These are phyloP conservation scores for Aurelia aurita complex sp. Pacific DNA, from an alignment of 30 jellyfish, hydroid and myxozoan genomes.

Conservation along the genomic window DNA sequence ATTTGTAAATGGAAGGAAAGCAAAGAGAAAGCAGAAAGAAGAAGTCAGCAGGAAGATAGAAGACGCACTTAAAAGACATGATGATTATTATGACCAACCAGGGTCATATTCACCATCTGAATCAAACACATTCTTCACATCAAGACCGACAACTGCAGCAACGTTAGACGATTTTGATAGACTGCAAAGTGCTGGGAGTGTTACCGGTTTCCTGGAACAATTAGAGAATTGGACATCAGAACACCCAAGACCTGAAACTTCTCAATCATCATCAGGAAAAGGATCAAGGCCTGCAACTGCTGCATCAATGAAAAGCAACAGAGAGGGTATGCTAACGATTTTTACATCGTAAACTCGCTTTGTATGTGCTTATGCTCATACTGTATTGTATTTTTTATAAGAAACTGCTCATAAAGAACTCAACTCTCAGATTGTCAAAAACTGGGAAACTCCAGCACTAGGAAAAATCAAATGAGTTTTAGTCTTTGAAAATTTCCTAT, in stretches of 20 bases:
- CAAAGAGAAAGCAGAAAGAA: constrained; percentile 54
- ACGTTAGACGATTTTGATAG: constrained; percentile 66
- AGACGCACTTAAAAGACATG: constrained; percentile 75
- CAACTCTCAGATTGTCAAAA: too few species aligned
- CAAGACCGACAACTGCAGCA: constrained; percentile 82
- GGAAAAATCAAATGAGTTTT: too few species aligned
- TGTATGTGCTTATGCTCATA: too few species aligned
- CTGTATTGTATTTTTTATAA: too few species aligned
- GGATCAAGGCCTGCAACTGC: constrained; percentile 73
- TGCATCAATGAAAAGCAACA: constrained; percentile 28
- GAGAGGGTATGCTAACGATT: constrained; percentile 35
- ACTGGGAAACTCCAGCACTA: too few species aligned
- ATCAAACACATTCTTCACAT: constrained; percentile 43
- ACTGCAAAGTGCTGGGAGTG: constrained; percentile 70
- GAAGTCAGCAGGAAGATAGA: constrained; percentile 57
- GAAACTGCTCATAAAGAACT: too few species aligned
- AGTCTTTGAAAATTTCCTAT: too few species aligned
- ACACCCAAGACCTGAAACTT: constrained; percentile 65
- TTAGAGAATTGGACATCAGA: constrained; percentile 73
- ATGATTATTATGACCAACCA: constrained; percentile 48
- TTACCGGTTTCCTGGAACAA: constrained; percentile 76
- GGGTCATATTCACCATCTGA: constrained; percentile 45
- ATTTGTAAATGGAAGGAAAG: constrained; percentile 70
- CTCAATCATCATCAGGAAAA: constrained; percentile 52
- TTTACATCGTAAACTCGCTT: too few species aligned